Conservation (phyloP, 1,140 invertebrate genomes). For the Pogonognathellus flavescens region DNA sequence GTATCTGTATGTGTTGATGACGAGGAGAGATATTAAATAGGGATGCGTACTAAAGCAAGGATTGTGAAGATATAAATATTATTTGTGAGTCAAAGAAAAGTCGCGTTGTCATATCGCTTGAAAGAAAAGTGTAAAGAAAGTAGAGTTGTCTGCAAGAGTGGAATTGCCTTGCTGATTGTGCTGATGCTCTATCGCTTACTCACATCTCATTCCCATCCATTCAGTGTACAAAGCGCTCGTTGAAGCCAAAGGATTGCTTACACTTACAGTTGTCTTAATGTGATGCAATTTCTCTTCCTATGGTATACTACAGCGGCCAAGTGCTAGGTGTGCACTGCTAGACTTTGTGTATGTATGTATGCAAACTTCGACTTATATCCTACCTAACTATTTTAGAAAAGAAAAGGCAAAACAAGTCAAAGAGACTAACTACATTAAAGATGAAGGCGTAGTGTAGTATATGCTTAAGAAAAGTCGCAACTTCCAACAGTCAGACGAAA, state of each 20-base stretch:
- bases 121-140: conserved; percentile 25
- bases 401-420: conserved; percentile 25
- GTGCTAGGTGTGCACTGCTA: not conserved
- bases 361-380: not conserved
- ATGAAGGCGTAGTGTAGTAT: conserved; percentile 17
- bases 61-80: not conserved
- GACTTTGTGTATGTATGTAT: not conserved
- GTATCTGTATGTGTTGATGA: no score
- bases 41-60: no score
- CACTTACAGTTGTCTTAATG: conserved; percentile 40
- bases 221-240: conserved; percentile 31
- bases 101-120: not conserved
- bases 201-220: conserved; percentile 46
- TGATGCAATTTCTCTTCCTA: conserved; percentile 27
- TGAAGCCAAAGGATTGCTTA: conserved; percentile 45
- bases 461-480: conserved; percentile 28
- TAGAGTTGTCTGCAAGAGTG: not conserved
- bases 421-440: conserved; percentile 41
- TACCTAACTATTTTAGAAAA: not conserved
- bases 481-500: conserved; percentile 25
- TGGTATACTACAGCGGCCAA: not conserved
- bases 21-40: no score
- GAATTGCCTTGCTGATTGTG: conserved; percentile 25
- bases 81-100: not conserved
- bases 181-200: conserved; percentile 48